These are phyloP conservation scores for Falco rusticolus DNA, from an alignment of 2,797 vertebrate genomes.

Conservation along the genomic window DNA sequence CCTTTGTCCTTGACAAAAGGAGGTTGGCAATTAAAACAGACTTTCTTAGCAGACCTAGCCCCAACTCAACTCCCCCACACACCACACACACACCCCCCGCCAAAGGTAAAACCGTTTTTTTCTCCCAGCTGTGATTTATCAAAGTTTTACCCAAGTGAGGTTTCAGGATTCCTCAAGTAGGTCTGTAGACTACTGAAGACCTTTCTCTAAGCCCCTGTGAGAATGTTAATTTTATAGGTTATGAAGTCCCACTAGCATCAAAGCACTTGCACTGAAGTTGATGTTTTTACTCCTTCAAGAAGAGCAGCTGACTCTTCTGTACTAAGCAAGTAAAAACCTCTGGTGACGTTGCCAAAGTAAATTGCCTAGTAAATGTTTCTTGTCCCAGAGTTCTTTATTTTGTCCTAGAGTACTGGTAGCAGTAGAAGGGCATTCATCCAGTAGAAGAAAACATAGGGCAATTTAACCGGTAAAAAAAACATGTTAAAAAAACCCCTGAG, in stretches of 20 bases:
- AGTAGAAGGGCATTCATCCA: not conserved
- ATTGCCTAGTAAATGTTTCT: constrained; percentile 23
- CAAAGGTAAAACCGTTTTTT: not conserved
- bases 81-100: too few relatives aligned
- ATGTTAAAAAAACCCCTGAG: not conserved
- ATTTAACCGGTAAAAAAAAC: not conserved
- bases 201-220: not conserved
- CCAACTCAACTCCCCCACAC: too few relatives aligned
- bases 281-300: constrained; percentile 30
- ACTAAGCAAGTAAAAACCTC: constrained; percentile 21
- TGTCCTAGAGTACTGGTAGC: not conserved
- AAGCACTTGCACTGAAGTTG: not conserved
- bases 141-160: not conserved
- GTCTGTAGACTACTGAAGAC: not conserved
- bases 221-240: constrained; percentile 5
- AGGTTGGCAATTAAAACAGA: not conserved
- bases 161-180: constrained; percentile 20
- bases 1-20: not conserved
- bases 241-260: not conserved
- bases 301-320: not conserved
- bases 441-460: not conserved
- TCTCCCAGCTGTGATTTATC: not conserved
- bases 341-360: constrained; percentile 19
- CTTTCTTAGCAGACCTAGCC: not conserved
- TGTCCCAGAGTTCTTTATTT: not conserved